Conservation (phyloP, 2,888 invertebrate species). For the Sepioteuthis lessoniana region DNA sequence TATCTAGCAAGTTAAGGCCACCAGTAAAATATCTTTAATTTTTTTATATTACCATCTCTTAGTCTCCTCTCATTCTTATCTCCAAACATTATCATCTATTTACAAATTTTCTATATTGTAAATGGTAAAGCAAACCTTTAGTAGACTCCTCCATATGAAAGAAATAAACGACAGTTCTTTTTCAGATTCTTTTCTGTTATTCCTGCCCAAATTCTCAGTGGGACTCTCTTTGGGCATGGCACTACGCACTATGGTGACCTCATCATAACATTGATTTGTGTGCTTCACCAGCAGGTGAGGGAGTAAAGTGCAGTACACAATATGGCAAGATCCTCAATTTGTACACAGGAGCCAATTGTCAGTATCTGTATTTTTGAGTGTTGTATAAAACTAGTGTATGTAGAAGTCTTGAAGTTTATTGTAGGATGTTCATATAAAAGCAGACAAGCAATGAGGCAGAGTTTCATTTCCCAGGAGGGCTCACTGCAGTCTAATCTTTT, state of each 20-base stretch:
- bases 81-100: background rate
- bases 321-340: background rate
- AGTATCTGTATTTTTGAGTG: too few relatives aligned
- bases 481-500: background rate
- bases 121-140: background rate
- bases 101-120: background rate
- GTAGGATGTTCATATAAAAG: background rate
- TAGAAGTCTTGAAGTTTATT: background rate
- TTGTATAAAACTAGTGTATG: background rate
- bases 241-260: background rate
- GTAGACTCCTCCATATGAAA: background rate
- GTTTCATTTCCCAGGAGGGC: background rate
- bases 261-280: constrained; percentile 17
- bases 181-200: background rate
- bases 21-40: background rate
- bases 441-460: background rate
- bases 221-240: background rate
- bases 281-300: background rate
- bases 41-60: background rate
- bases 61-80: background rate
- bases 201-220: background rate
- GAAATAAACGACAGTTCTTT: background rate
- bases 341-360: background rate
- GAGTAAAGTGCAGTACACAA: background rate
- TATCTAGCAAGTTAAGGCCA: background rate